phyloP scores from a whole-genome alignment of 2,797 vertebrate genomes.

The Erithacus rubecula region DNA sequence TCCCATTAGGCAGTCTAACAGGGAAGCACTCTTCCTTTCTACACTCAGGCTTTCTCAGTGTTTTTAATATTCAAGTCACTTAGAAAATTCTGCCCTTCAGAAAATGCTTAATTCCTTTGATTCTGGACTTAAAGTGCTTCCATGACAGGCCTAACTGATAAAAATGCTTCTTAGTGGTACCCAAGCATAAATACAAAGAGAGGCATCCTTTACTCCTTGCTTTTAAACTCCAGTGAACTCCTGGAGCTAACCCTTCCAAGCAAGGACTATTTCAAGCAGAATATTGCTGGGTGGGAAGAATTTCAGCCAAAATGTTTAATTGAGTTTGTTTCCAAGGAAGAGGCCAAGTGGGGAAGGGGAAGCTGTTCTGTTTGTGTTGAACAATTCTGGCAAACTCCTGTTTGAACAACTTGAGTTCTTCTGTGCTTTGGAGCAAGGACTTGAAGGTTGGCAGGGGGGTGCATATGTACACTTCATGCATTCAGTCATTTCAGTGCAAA shows the following conservation, averaged over 20 bases:
- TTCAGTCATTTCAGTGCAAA: slow-evolving; percentile 22
- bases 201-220: neutral
- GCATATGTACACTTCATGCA: neutral
- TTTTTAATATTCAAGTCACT: neutral
- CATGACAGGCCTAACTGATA: neutral
- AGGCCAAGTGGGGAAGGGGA: slow-evolving; percentile 44
- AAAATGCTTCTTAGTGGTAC: neutral
- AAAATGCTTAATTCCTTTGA: neutral
- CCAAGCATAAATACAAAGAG: neutral
- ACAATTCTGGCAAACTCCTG: neutral
- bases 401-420: neutral
- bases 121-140: neutral
- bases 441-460: neutral
- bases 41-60: neutral
- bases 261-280: slow-evolving; percentile 34
- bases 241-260: neutral
- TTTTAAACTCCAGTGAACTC: slow-evolving; percentile 29
- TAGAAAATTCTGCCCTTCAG: neutral
- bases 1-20: neutral
- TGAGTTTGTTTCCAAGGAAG: slow-evolving; percentile 50
- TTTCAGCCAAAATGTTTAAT: slow-evolving; percentile 47
- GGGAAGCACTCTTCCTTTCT: neutral
- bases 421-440: neutral
- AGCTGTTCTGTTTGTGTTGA: neutral
- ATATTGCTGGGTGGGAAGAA: slow-evolving; percentile 23